Evolutionary conservation across 2,113 vertebrate species (phyloP), one percentile per base, ranked within the genome.

Genomic region (Megaptera novaeangliae): DNA sequence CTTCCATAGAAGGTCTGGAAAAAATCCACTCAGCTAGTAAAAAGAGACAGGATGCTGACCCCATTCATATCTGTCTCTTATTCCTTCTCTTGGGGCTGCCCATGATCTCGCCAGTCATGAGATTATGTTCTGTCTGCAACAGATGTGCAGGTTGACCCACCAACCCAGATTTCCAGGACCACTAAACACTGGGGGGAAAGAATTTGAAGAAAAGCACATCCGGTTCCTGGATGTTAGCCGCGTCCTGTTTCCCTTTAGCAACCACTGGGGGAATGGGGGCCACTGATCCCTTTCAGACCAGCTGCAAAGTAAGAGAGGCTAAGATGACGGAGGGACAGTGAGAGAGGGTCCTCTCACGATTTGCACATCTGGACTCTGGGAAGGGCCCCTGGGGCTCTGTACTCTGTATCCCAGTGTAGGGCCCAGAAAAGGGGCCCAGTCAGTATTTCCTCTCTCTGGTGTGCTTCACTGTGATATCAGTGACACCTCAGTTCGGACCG

Each of bases 81-180:
- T 14, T 25, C 25, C 49, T 96, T 86, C 66, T 36, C n/a, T 2
- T 25, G 36, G 41, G 84, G 23, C 20, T 59, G 27, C 21, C 27
- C 2, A 4, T 2, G 31, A 23, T 72, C 49, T 39, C 80, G 55
- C 36, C 0, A 0, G 36, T 34, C 44, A 0, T 0, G 25, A 92
- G 17, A 41, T 21, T n/a, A 4, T 6, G 52, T 39, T 90, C 69
- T 71, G 55, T 75, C 27, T 63, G 17, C 57, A 77, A 6, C 21
- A 52, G 36, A 46, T 6, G 0, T 2, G 11, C 36, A 46, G 78
- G 55, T 20, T 34, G 55, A 34, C 71, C 52, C 52, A 36, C 15
- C 29, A 46, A 23, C 78, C 68, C 59, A 57, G 63, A 39, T 12
- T 11, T 25, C 20, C 15, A 55, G 74, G 44, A 31, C 66, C 31